Base-by-base conservation (phyloP, 2,888 invertebrate species). In the Parthenolecanium corni region DNA sequence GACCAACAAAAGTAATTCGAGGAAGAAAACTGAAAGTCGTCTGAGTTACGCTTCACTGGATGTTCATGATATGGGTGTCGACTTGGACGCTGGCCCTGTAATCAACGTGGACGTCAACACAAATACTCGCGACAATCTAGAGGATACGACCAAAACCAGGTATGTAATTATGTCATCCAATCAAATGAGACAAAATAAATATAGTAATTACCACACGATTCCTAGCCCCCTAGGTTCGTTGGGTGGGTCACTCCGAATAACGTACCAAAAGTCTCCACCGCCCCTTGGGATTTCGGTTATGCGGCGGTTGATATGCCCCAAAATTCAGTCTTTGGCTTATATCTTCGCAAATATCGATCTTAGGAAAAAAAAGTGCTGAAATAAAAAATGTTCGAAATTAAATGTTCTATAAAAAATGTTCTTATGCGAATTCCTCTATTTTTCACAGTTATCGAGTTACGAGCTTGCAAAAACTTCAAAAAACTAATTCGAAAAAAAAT, bases 21-120 rank as follows among this genome's bases (percentile, higher is more conserved):
- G 51, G 40, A 61, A 61, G 49, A 61, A 61, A 61, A 47, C 61
- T 38, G 61, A 61, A 61, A 61, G 61, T 24, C 61, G 61, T 61
- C 38, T 61, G 20, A 61, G 61, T 61, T 85, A 84, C 74, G 83
- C 83, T 44, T 76, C 80, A 64, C 76, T 84, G 65, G 82, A 84
- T 73, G 78, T 83, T 66, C 80, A 80, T 66, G 81, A 82, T 67
- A 84, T 84, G 83, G 85, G 85, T 23, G 83, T 84, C 53, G 61
- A 61, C 49, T 40, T 61, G 51, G 38, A 61, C 23, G 51, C 61
- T 38, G 61, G 61, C 47, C 61, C 61, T 31, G 61, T 61, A 31
- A 61, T 61, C 23, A 61, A 61, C 51, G 61, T 61, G 38, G 61
- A 61, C 38, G 47, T 61, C 24, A 61, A 61, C 51, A 61, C 61